Evolutionary conservation across 2,113 vertebrate genomes (phyloP).

Genomic region (Coturnix japonica): DNA sequence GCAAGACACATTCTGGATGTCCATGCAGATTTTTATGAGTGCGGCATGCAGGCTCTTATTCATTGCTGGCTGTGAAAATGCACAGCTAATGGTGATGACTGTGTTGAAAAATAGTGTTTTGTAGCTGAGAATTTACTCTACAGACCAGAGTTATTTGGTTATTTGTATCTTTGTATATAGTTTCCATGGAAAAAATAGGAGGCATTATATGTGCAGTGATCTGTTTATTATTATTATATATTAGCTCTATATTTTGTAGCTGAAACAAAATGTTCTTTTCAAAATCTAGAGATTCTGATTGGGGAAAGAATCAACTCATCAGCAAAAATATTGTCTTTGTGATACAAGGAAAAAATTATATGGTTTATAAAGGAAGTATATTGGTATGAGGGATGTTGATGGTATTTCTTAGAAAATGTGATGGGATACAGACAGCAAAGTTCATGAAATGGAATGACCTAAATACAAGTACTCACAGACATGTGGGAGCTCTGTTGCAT

Average conservation of each 20-base stretch:
- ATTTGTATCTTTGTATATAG: background rate
- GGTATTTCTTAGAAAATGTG: background rate
- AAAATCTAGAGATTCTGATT: background rate
- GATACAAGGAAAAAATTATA: background rate
- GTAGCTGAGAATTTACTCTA: too few relatives aligned
- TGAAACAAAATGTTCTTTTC: background rate
- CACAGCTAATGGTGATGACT: too few relatives aligned
- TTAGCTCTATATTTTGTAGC: background rate
- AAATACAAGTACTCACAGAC: rapidly evolving
- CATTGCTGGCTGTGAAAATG: too few relatives aligned
- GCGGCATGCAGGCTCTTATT: too few relatives aligned
- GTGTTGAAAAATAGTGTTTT: too few relatives aligned
- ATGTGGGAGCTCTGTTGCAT: background rate
- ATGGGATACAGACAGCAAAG: background rate
- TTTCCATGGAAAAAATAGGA: too few relatives aligned
- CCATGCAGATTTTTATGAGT: too few relatives aligned
- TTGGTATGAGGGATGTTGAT: background rate
- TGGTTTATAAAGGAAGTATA: background rate
- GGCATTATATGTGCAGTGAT: too few relatives aligned
- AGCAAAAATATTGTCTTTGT: background rate
- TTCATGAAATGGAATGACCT: background rate
- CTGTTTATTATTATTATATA: background rate
- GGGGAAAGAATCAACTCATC: background rate
- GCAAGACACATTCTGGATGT: too few relatives aligned
- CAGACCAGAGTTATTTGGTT: too few relatives aligned